Evolutionary conservation across 1,140 invertebrate species (phyloP).

Genomic region (Tachypleus tridentatus): DNA sequence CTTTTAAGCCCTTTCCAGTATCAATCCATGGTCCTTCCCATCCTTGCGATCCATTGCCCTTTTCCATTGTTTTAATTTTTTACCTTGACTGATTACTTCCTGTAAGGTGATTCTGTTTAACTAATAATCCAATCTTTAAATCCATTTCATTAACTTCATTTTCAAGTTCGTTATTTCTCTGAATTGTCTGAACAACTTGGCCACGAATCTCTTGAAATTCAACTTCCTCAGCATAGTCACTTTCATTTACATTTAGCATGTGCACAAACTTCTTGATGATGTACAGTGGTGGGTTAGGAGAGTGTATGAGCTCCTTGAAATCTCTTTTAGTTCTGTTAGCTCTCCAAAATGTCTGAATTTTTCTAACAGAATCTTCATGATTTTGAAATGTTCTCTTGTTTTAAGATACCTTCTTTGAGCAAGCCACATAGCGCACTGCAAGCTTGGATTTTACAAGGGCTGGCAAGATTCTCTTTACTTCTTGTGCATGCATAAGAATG

Average conservation of each 20-base stretch:
- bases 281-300: conserved; percentile 51
- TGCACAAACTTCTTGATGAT: conserved; percentile 60
- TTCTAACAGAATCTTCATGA: conserved; percentile 24
- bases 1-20: conserved; percentile 39
- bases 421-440: conserved; percentile 29
- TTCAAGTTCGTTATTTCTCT: conserved; percentile 59
- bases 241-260: conserved; percentile 54
- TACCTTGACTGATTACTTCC: conserved; percentile 54
- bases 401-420: conserved; percentile 27
- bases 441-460: conserved; percentile 27
- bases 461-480: too few species aligned
- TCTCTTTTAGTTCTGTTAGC: conserved; percentile 42
- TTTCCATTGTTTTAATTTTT: conserved; percentile 50
- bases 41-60: too few species aligned
- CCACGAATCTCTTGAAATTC: conserved; percentile 48
- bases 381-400: conserved; percentile 17
- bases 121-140: conserved; percentile 65
- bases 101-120: conserved; percentile 65
- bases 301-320: conserved; percentile 46
- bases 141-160: conserved; percentile 64
- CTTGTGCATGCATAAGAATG: too few species aligned
- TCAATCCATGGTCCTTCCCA: too few species aligned
- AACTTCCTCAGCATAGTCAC: conserved; percentile 55
- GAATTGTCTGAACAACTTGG: conserved; percentile 59
- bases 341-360: conserved; percentile 35